A percentile compares a stretch with the other conserved stretches of the same genome.
phyloP scores from a whole-genome alignment of 1,140 invertebrate genomes.

The Trachelipus rathkii region DNA sequence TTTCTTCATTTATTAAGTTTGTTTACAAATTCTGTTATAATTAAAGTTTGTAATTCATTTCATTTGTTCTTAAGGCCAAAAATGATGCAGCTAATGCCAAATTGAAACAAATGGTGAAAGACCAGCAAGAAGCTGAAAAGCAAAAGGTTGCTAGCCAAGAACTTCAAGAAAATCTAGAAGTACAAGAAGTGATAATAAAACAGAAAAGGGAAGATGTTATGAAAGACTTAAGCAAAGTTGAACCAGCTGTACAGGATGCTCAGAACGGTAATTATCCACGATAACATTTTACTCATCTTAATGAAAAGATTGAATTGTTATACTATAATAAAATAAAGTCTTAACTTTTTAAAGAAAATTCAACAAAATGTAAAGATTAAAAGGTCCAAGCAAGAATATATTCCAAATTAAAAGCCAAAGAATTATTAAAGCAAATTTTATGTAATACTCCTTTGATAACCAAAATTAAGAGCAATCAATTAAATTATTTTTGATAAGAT shows the following conservation, averaged over 20 bases:
- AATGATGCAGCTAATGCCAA: slow-evolving; percentile 98
- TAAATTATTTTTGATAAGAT: no score
- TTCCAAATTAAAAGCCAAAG: no score
- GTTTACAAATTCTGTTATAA: not conserved
- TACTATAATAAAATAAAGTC: no score
- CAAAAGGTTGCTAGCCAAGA: slow-evolving; percentile 97
- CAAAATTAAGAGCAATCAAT: no score
- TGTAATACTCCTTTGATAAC: no score
- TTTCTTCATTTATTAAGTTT: slow-evolving; percentile 48
- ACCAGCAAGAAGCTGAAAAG: slow-evolving; percentile 99
- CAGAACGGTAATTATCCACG: slow-evolving; percentile 73
- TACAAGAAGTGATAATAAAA: slow-evolving; percentile 86
- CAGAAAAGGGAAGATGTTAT: slow-evolving; percentile 89
- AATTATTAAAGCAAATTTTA: no score
- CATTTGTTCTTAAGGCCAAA: slow-evolving; percentile 78
- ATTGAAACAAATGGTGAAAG: slow-evolving; percentile 97
- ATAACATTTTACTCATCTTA: not conserved
- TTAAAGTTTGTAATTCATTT: not conserved
- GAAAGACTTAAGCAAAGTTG: slow-evolving; percentile 90
- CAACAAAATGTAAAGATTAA: no score
- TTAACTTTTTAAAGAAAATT: no score
- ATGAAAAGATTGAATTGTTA: no score
- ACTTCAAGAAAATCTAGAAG: slow-evolving; percentile 84
- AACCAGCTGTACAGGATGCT: slow-evolving; percentile 97
- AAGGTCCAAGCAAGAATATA: no score